Conservation (phyloP, 2,888 invertebrate genomes). For the Celastrina argiolus region DNA sequence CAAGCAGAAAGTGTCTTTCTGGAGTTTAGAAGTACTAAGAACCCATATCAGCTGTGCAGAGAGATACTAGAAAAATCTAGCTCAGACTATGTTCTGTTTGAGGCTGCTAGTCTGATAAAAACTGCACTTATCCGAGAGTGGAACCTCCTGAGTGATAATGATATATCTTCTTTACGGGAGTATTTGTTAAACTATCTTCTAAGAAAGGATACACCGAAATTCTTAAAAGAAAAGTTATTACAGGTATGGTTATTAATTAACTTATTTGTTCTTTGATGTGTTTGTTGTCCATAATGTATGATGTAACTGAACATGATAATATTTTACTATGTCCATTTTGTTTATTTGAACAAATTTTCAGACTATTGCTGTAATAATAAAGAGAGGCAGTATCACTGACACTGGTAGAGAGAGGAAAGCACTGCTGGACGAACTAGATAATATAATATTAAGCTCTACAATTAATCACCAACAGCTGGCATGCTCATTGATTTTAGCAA, state of each 20-base stretch:
- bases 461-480: slow-evolving; percentile 88
- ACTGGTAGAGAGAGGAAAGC: slow-evolving; percentile 81
- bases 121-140: slow-evolving; percentile 91
- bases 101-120: slow-evolving; percentile 90
- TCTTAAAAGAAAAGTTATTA: slow-evolving; percentile 84
- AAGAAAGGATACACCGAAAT: slow-evolving; percentile 83
- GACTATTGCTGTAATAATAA: slow-evolving; percentile 92
- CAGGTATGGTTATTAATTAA: slow-evolving; percentile 68
- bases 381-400: slow-evolving; percentile 88
- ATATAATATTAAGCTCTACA: slow-evolving; percentile 88
- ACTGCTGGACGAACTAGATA: slow-evolving; percentile 85
- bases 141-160: slow-evolving; percentile 82
- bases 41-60: slow-evolving; percentile 88
- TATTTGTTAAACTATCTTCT: slow-evolving; percentile 89
- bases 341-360: slow-evolving; percentile 48
- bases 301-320: neutral
- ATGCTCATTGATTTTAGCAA: slow-evolving; percentile 87
- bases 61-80: slow-evolving; percentile 85
- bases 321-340: neutral
- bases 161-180: slow-evolving; percentile 83
- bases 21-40: slow-evolving; percentile 87
- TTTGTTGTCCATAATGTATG: neutral
- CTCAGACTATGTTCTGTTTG: slow-evolving; percentile 90
- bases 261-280: too few species aligned
- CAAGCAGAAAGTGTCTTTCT: slow-evolving; percentile 90